Evolutionary conservation across 2,888 invertebrate genomes (phyloP).

Genomic region (Lasioglossum pauxillum): DNA sequence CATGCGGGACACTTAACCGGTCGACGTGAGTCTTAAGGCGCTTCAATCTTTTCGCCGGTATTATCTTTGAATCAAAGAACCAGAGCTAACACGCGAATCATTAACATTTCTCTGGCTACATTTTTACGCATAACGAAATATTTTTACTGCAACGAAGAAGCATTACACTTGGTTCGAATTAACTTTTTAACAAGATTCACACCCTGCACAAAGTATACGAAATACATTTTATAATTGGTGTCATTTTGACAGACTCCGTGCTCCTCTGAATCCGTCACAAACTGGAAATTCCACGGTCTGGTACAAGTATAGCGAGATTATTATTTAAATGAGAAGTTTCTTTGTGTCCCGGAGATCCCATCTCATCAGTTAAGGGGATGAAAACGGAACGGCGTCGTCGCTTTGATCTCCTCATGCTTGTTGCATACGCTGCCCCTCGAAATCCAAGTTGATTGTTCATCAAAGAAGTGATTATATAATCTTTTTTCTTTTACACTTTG

Average conservation of each 20-base stretch:
- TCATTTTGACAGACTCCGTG: neutral
- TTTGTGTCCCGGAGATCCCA: neutral
- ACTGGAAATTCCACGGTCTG: neutral
- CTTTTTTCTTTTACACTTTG: neutral
- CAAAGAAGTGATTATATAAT: neutral
- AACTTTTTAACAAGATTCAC: too few relatives aligned
- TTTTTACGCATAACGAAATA: too few relatives aligned
- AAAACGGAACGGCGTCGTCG: neutral
- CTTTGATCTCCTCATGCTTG: neutral
- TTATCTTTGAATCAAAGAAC: neutral
- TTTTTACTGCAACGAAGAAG: too few relatives aligned
- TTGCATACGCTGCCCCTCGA: neutral
- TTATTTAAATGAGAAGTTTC: constrained; percentile 3
- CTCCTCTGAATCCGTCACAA: neutral
- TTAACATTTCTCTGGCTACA: too few relatives aligned
- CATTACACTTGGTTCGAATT: too few relatives aligned
- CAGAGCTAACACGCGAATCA: neutral
- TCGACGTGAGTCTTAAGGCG: neutral
- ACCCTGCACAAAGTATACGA: neutral
- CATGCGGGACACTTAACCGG: neutral
- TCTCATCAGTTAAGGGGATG: neutral
- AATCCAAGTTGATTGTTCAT: neutral
- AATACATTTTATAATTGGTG: neutral
- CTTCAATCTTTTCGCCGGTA: neutral
- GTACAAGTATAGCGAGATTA: neutral